phyloP scores from a whole-genome alignment of 2,888 invertebrate genomes.

The Linnaemya vulpina region DNA sequence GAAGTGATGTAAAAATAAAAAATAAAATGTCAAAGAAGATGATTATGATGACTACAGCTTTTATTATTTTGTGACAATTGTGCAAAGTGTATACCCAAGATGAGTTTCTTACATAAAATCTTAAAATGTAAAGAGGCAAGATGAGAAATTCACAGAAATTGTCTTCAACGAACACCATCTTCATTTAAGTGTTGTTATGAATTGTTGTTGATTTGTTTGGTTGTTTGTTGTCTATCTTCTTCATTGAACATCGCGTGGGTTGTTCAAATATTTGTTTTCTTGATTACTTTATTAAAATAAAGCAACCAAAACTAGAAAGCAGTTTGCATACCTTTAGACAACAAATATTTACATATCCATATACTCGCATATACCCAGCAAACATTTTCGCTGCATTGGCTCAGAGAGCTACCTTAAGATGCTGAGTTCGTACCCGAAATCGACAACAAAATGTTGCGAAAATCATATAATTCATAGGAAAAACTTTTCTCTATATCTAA shows the following conservation, averaged over 20 bases:
- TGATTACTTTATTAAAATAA: slow-evolving; percentile 67
- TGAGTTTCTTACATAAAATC: slow-evolving; percentile 43
- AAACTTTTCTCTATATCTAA: too few species aligned
- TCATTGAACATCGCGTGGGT: slow-evolving; percentile 69
- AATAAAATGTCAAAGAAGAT: slow-evolving; percentile 44
- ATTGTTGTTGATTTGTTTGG: slow-evolving; percentile 26
- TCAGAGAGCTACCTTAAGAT: not conserved
- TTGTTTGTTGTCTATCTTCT: slow-evolving; percentile 39
- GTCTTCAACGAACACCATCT: slow-evolving; percentile 42
- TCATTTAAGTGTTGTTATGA: slow-evolving; percentile 45
- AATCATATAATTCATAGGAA: too few species aligned
- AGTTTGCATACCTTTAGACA: slow-evolving; percentile 50
- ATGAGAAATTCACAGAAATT: slow-evolving; percentile 43
- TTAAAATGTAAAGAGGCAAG: slow-evolving; percentile 37
- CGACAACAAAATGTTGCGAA: not conserved
- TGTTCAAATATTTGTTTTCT: slow-evolving; percentile 64
- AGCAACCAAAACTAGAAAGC: slow-evolving; percentile 51
- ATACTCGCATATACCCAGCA: not conserved
- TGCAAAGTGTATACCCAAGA: slow-evolving; percentile 49
- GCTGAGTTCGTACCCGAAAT: not conserved
- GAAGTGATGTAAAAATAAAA: not conserved
- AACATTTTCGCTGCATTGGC: too few species aligned
- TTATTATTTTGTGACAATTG: slow-evolving; percentile 59
- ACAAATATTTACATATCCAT: not conserved
- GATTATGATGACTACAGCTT: slow-evolving; percentile 49